Evolutionary conservation across 1,140 invertebrate species (phyloP), one percentile per base, ranked within the genome.

Genomic region (Pseudomyrmex flavicornis): DNA sequence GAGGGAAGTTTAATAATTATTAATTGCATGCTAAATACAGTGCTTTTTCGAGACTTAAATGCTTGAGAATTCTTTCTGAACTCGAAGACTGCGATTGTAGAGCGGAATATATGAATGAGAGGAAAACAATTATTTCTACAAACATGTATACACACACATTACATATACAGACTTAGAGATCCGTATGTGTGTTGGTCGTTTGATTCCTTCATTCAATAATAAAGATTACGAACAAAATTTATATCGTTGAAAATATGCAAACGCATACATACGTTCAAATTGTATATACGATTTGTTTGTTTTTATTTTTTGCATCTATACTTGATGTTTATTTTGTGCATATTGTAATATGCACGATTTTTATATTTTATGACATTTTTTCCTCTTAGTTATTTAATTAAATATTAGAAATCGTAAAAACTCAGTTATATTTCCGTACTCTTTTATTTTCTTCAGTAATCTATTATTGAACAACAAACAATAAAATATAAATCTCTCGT

Each of bases 351-450:
- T 84, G 62, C 80, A 76, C 62, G 68, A 61, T 59, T 65, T 35
- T 35, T 50, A 20, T 58, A 22, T 48, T 76, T 22, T 54, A 15
- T 13, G 65, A 87, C 44, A 72, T 56, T 83, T 22, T 35, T 35
- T 35, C 0, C 7, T 10, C 17, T 63, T 76, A 70, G 17, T 35
- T 82, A 85, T 7, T 35, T 17, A 44, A 68, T 35, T 17, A 44
- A 68, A 69, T 63, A 74, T 80, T 62, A 54, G 69, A 88, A 88
- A 84, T 74, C 63, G 74, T 69, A 68, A 52, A 75, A 56, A 35
- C 65, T 13, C 13, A 54, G 44, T 48, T 13, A 15, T 44, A 59
- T 52, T 80, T 59, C 48, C 26, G 1, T 65, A 15, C 46, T 7
- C 5, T 35, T 35, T 35, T 35, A 35, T 35, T 35, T 35, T 35